Base-by-base conservation (phyloP, 2,797 vertebrate genomes). In the Gouania willdenowi region DNA sequence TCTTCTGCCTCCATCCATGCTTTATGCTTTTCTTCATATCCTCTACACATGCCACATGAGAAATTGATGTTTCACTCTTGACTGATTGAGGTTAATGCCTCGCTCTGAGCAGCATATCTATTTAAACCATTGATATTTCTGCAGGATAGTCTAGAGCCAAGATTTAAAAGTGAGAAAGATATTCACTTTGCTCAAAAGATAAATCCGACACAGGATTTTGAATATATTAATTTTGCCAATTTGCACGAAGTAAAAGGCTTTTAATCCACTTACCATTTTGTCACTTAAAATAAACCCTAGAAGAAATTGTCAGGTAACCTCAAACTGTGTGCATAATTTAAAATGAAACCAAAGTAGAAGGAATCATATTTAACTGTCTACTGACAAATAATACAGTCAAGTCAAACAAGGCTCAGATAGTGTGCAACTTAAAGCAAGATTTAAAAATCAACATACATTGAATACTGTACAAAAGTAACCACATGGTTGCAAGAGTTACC, bases 191-290 rank as follows among this genome's bases (percentile, higher is more conserved):
- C 14, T 24, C 42, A 24, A 53, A 53, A 40, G 26, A 22, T 17
- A 33, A 59, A 61, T 27, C 59, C 18, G 34, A 56, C 20, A 6
- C 7, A 18, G 46, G 62, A 55, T 66, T 53, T 29, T 25, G 59
- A 55, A 50, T 52, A 19, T 53, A 36, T 65, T 66, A 29, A 66
- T 57, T 74, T 55, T 26, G 33, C 63, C 60, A 10, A 1, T 41
- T 47, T 47, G 46, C 39, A 47, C 14, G 39, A 75, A n/a, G n/a
- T 58, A 66, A 57, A 34, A 74, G 75, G 60, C 61, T 71, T 35
- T 46, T 71, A 77, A 82, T 85, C 67, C 55, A 74, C 55, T 79
- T 72, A 67, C 20, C 8, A 1, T 43, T 32, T 19, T 50, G 34
- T 33, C 27, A 47, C 32, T 66, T 43, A 39, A 50, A 59, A n/a